Base-by-base conservation (phyloP, 2,888 invertebrate genomes). In the Eupithecia pulchellata region DNA sequence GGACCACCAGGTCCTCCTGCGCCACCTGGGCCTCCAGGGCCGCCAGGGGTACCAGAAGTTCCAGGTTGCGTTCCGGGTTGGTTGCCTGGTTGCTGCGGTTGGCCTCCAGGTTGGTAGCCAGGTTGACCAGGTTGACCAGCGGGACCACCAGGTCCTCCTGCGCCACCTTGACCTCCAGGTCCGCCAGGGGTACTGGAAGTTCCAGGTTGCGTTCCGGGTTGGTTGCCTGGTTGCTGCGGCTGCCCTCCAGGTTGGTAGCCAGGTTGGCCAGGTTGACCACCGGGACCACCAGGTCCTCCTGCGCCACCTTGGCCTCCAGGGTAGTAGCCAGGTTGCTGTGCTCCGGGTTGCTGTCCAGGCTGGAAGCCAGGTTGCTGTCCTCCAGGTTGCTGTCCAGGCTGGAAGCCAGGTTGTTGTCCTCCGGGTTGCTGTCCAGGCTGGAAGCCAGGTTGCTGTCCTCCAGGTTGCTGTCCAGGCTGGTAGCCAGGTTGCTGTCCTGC, bases 371-470 rank as follows among this genome's bases (percentile, higher is more conserved):
- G 62, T 5, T 75, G 63, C 4, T 79, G 81, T 29, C 82, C 80
- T 0, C n/a, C n/a, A 86, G 82, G 4, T 74, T 70, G 4, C 39
- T 14, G 65, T 77, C 75, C 5, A 75, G 69, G 29, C 4, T n/a
- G n/a, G 1, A n/a, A n/a, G 32, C 90, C 81, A 34, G 79, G 81
- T 5, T 75, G 78, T 11, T 73, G 30, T 0, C 80, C 78, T 25
- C 81, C 80, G 0, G 86, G 82, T 5, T 74, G 70, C 9, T 60
- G 34, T 69, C 77, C 75, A 5, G 76, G 69, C 42, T 64, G 83
- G 0, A 85, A 82, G 13, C 84, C 86, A 25, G 89, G 89, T 69
- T 87, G 87, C 61, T 71, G 64, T 64, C n/a, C n/a, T n/a, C n/a
- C n/a, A n/a, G n/a, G n/a, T n/a, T n/a, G n/a, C n/a, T n/a, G n/a